Base-by-base conservation (phyloP, 2,888 invertebrate genomes). In the Troides oblongomaculatus region DNA sequence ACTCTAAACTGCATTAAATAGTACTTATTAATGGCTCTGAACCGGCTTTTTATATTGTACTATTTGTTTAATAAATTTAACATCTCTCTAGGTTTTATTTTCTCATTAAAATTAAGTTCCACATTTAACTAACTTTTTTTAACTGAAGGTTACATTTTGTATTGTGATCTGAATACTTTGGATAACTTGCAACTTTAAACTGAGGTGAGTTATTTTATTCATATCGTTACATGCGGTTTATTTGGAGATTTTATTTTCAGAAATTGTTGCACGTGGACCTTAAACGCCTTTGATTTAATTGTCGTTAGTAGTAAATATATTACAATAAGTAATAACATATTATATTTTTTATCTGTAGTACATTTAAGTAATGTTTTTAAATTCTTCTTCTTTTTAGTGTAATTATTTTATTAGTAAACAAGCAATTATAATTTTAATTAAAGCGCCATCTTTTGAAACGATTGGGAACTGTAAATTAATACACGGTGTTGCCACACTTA, bases 371-470 rank as follows among this genome's bases (percentile, higher is more conserved):
- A 12, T 10, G 46, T 21, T 21, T 21, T 56, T n/a, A 56, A 56
- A 7, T 21, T 6, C 23, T 57, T 56, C 18, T 3, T 23, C 18
- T 68, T 14, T 36, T 7, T 36, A 60, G 14, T 18, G 23, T n/a
- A 39, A n/a, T 43, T n/a, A 39, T 43, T 64, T 58, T 6, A 66
- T 50, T 70, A 69, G 73, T 73, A 73, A 71, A 73, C 74, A 75
- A 73, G 60, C 25, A 53, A 46, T 50, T 21, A 50, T 8, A 18
- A 17, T 56, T 53, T 68, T 58, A 30, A 46, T 21, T 2, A 64
- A 25, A 75, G 61, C 85, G 90, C 86, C 90, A 90, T 86, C 91
- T 92, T 73, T 79, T 71, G 70, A 61, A 17, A 12, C 25, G 25
- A 62, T 71, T 69, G 71, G 23, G 56, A 67, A 68, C 46, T 64